Evolutionary conservation across 2,113 vertebrate genomes (phyloP).

Genomic region (zebrafish (Danio rerio)): GRCz12tu NC_133177.1:34623501-34624000

Average conservation of each 20-base stretch:
- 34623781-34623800: background rate
- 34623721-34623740: background rate
- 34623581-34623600: conserved; percentile 4
- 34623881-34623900: background rate
- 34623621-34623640: background rate
- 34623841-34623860: background rate
- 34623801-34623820: background rate
- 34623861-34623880: background rate
- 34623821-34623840: background rate
- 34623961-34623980: no score
- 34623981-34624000: no score
- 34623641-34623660: background rate
- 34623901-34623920: background rate
- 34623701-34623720: conserved; percentile 8
- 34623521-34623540: background rate
- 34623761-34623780: background rate
- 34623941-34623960: no score
- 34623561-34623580: background rate
- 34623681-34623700: conserved; percentile 30
- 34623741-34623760: background rate
- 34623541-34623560: background rate
- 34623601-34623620: background rate
- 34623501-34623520: background rate
- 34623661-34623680: conserved; percentile 32
- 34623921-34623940: background rate